Conservation (phyloP, 2,888 invertebrate species). For the Oxytorus armatus region DNA sequence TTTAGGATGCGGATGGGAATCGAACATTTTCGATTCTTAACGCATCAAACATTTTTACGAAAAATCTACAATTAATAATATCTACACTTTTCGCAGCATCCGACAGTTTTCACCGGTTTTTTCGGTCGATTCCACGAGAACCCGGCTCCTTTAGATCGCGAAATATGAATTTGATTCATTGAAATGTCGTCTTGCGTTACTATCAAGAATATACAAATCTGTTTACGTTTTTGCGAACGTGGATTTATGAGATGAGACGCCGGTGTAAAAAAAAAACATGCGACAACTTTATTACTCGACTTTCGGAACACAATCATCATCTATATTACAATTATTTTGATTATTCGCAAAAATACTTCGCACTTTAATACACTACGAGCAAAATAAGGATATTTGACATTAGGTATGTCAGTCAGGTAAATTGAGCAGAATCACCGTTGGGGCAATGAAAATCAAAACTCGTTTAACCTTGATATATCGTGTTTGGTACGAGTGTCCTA, state of each 20-base stretch:
- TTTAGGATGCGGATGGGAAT: neutral
- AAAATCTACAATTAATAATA: too few relatives aligned
- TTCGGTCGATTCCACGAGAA: neutral
- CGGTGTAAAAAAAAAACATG: neutral
- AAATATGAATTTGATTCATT: neutral
- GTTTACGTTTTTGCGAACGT: slow-evolving; percentile 1
- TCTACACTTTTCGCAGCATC: too few relatives aligned
- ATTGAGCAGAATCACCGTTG: neutral
- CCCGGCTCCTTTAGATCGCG: neutral
- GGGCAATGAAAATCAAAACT: neutral
- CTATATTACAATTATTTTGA: neutral
- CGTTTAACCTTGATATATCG: neutral
- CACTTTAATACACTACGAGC: too few relatives aligned
- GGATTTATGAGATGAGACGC: slow-evolving; percentile 14
- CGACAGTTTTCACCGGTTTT: neutral
- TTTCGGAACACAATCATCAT: slow-evolving; percentile 5
- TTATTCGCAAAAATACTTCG: neutral
- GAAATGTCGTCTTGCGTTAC: neutral
- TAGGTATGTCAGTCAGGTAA: too few relatives aligned
- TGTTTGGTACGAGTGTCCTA: neutral
- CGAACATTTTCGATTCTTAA: neutral
- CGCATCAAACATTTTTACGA: neutral
- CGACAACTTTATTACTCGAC: neutral
- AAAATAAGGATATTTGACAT: neutral
- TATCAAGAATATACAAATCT: slow-evolving; percentile 1